Base-by-base conservation (phyloP, 53 echinoderm and acorn worm genomes). In the Apostichopus leukothele region DNA sequence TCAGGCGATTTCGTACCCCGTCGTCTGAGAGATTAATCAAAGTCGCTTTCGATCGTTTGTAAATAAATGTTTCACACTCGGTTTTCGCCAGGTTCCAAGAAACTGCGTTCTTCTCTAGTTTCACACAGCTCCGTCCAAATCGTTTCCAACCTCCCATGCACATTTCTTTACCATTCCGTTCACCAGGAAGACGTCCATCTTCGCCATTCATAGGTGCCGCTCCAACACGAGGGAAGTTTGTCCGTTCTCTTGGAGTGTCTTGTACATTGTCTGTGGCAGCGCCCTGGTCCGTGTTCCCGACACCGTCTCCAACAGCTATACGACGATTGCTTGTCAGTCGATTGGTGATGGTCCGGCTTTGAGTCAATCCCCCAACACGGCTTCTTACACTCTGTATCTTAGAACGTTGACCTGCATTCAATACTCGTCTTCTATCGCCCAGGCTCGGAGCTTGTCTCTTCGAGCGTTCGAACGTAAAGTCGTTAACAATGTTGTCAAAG, bases 131-230 rank as follows among this genome's bases (percentile, higher is more conserved):
- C 4, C 51, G 52, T 51, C 39, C 78, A 51, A 78, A 51, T 18
- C 52, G n/a, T 14, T n/a, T 11, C 78, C 78, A 78, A 51, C 52
- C 78, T 53, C 50, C 50, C 78, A 78, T 78, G 52, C 78, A 78
- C 78, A 78, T 78, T n/a, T 51, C 51, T 39, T 13, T 52, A 18
- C 78, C 78, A 2, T 78, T 53, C 7, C 16, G 16, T 7, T 78
- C 9, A 23, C 18, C 7, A 10, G 51, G 78, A 51, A 23, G 50
- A 10, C 78, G 16, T 6, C 16, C 18, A 9, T 50, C 26, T 51
- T 51, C 53, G 10, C 7, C 16, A 13, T 3, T 11, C 26, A 16
- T 18, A n/a, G 71, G 16, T 57, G 57, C 57, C 3, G 13, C 5
- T 9, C 52, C 50, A 12, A 25, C 39, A 4, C 13, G 50, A 14